Evolutionary conservation across 2,797 vertebrate genomes (phyloP), one percentile per base, ranked within the genome.

Genomic region (Artibeus jamaicensis): DNA sequence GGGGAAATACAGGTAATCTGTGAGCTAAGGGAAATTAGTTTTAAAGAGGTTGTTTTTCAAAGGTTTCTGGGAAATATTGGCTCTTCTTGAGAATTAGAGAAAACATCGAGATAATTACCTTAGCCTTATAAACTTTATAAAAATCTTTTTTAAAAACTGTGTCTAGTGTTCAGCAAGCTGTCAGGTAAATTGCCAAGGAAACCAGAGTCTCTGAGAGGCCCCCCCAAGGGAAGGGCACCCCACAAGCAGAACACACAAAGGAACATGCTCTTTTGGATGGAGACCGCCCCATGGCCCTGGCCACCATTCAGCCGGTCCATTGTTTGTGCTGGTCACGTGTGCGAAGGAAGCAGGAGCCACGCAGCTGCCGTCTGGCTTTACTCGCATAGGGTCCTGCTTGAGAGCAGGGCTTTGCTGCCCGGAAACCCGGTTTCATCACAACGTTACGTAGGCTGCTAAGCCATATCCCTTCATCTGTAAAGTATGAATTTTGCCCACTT

Each of bases 31-130:
- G 65, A 96, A 90, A 96, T 73, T 95, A 90, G 78, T 92, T 96
- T 95, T 94, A 96, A 93, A 94, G 77, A 94, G 82, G 90, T 74
- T 93, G 62, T 92, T 93, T 96, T 81, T 94, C 90, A 88, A 87
- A 86, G 87, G 29, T 92, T 97, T 94, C 91, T 84, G 88, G 88
- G 70, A 89, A 62, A 91, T 71, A 92, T 37, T 81, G 44, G 55
- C 83, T 96, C 82, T 95, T 93, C 71, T 62, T 37, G 26, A 74
- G 87, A 96, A 91, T 81, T 95, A 95, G 68, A 21, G 70, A 91
- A 97, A 96, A 59, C 90, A 86, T 57, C 6, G n/a, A 67, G 70
- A 93, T 95, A 96, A 95, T 97, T 96, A 79, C 71, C 46, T 82
- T 87, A 85, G 89, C 62, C 44, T 88, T 95, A 78, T 78, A 95